These are phyloP conservation scores for Calliphora vicina DNA, from an alignment of 1,140 invertebrate genomes.

Conservation along the genomic window DNA sequence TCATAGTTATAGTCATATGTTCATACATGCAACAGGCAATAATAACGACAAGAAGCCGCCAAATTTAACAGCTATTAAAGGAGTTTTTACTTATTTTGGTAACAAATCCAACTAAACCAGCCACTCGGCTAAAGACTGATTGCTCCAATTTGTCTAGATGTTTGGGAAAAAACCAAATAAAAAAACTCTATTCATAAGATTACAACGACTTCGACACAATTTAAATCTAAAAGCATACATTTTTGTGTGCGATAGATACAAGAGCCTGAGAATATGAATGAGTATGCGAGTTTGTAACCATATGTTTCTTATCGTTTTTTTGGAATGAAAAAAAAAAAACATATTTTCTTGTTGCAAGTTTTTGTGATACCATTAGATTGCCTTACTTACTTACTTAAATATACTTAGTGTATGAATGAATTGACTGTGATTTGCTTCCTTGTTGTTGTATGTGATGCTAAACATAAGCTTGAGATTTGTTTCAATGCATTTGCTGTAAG, in stretches of 20 bases:
- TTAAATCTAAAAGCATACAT: not conserved
- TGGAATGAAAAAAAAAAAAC: too few species aligned
- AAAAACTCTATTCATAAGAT: not conserved
- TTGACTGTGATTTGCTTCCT: conserved; percentile 23
- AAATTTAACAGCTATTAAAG: conserved; percentile 34
- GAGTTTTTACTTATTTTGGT: conserved; percentile 16
- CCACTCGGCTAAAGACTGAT: not conserved
- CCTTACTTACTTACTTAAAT: too few species aligned
- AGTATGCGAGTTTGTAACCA: not conserved
- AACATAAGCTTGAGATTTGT: conserved; percentile 29
- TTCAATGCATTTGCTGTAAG: not conserved
- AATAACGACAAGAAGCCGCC: conserved; percentile 32
- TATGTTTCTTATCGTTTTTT: conserved; percentile 18
- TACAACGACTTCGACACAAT: not conserved
- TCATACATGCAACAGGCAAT: not conserved
- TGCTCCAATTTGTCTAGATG: conserved; percentile 35
- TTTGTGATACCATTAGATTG: conserved; percentile 27
- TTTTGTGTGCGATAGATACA: not conserved
- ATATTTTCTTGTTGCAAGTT: not conserved
- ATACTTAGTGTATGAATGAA: not conserved
- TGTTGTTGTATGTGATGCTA: conserved; percentile 26
- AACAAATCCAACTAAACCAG: not conserved
- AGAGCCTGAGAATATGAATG: not conserved
- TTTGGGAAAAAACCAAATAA: conserved; percentile 13
- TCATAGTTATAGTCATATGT: too few species aligned